Evolutionary conservation across 2,797 vertebrate genomes (phyloP).

Genomic region (Botia kubotai): DNA sequence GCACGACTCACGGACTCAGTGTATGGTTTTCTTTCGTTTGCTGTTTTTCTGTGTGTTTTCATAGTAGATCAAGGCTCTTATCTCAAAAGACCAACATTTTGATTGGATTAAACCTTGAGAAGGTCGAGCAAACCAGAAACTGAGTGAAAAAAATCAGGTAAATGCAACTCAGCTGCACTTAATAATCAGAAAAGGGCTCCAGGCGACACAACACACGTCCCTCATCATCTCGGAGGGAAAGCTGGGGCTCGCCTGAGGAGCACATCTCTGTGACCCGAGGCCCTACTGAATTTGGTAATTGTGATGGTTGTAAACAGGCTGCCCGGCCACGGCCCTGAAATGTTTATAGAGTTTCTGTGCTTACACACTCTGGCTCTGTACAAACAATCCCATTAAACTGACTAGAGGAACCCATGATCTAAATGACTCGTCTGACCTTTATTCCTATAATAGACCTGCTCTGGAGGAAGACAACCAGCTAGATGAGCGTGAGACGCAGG

Average conservation of each 20-base stretch:
- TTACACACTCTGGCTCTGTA: slow-evolving; percentile 4
- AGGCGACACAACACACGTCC: slow-evolving; percentile 12
- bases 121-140: neutral
- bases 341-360: slow-evolving; percentile 45
- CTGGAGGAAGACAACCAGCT: neutral
- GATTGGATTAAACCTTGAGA: neutral
- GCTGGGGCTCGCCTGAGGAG: slow-evolving; percentile 48
- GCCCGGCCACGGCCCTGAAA: slow-evolving; percentile 37
- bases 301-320: slow-evolving; percentile 35
- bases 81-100: neutral
- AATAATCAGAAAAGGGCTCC: slow-evolving; percentile 19
- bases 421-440: slow-evolving; percentile 49
- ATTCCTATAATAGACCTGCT: slow-evolving; percentile 34
- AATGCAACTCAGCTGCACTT: slow-evolving; percentile 19
- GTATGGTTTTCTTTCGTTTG: too few species aligned
- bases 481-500: neutral
- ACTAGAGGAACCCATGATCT: slow-evolving; percentile 49
- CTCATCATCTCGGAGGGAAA: slow-evolving; percentile 25
- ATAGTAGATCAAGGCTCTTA: neutral
- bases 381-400: slow-evolving; percentile 55
- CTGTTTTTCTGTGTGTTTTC: neutral
- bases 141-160: slow-evolving; percentile 5
- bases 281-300: slow-evolving; percentile 49
- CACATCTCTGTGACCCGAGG: slow-evolving; percentile 50
- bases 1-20: too few species aligned